Evolutionary conservation across 2,797 vertebrate species (phyloP), one percentile per base, ranked within the genome.

Genomic region (Capromys pilorides): DNA sequence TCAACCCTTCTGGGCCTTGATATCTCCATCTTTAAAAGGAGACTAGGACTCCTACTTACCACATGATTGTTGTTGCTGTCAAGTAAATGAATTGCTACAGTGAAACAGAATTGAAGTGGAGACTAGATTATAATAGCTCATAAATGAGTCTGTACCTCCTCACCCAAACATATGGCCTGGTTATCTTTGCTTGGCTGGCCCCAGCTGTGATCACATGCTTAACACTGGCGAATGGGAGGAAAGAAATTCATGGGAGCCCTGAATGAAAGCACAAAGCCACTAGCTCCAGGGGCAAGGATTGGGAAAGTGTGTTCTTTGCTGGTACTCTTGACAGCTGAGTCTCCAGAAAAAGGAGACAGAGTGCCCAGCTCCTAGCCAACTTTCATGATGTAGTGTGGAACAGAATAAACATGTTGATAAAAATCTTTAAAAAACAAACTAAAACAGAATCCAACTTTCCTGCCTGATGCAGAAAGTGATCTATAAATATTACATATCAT

Each of bases 301-400:
- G 0, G 21, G 22, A 26, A 18, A 2, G 2, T 16, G 1, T 1
- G 0, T 1, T 0, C 49, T 45, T 1, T 4, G 45, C 54, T 22
- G 0, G 14, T 39, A 26, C 39, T 57, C 39, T 36, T 73, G 33
- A 49, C 5, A 80, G 6, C 71, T 54, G 39, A 83, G 10, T 14
- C 75, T 13, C 54, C 61, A 24, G 80, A 69, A 36, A 66, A 80
- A 90, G 79, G 28, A 80, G 36, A 19, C 1, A 13, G 0, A 28
- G 41, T 41, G n/a, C 8, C n/a, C 33, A 67, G 78, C 36, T 45
- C 73, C 11, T 10, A 9, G 36, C 28, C 31, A 16, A 36, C 7
- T 64, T 18, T 77, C 62, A 8, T 13, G 33, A 73, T 12, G 12
- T 3, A 62, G 49, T 11, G 5, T 5, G 41, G 64, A 24, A 28